Evolutionary conservation across 2,113 vertebrate species (phyloP).

Genomic region (human): GRCh38 chr3:52510501-52511000

Average conservation of each 20-base stretch:
- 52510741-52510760: background rate
- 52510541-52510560: too few species aligned
- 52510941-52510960: background rate
- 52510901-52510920: background rate
- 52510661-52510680: too few species aligned
- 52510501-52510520: conserved; percentile 87
- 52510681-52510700: fast-evolving
- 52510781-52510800: background rate
- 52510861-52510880: background rate
- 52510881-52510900: background rate
- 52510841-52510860: background rate
- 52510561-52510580: background rate
- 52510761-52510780: background rate
- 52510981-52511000: background rate
- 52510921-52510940: background rate
- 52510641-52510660: background rate
- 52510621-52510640: background rate
- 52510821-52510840: background rate
- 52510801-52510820: background rate
- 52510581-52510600: background rate
- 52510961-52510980: background rate
- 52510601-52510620: background rate
- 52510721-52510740: background rate
- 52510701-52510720: background rate
- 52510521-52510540: background rate